Evolutionary conservation across 2,113 vertebrate species (phyloP).

Genomic region (Chloebia gouldiae): DNA sequence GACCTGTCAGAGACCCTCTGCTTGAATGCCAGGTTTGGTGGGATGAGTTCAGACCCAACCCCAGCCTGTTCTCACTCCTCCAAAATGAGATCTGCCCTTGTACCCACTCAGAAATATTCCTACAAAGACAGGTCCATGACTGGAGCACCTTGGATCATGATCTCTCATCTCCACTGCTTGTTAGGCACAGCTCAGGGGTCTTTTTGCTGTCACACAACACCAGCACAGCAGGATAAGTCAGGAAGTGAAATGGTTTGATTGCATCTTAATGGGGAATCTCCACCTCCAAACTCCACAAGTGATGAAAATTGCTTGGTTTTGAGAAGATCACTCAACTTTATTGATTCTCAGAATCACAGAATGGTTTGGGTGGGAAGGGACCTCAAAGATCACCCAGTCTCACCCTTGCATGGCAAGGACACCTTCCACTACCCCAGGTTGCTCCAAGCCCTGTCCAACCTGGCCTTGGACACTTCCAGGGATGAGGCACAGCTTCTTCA

Average conservation of each 20-base stretch:
- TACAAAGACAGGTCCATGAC: background rate
- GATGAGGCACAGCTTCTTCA: background rate
- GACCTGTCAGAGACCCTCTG: background rate
- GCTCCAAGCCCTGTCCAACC: fast-evolving
- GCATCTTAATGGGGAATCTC: background rate
- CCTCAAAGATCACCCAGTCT: fast-evolving
- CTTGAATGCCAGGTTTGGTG: background rate
- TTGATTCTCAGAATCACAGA: background rate
- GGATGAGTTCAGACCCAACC: background rate
- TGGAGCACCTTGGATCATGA: background rate
- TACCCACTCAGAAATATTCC: background rate
- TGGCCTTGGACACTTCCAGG: background rate
- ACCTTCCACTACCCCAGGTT: fast-evolving
- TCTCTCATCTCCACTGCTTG: background rate
- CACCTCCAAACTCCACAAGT: background rate
- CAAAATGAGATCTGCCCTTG: background rate
- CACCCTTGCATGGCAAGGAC: background rate
- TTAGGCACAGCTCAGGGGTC: background rate
- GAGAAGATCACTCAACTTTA: background rate
- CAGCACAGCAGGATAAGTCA: background rate
- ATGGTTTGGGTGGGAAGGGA: background rate
- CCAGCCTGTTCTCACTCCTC: background rate
- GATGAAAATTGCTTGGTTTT: fast-evolving
- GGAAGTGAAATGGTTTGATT: background rate
- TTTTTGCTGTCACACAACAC: background rate